Percentiles rank a stretch among this genome's conserved stretches.
These are phyloP conservation scores for Lucifuga dentata DNA, from an alignment of 2,113 vertebrate genomes.

Conservation along the genomic window DNA sequence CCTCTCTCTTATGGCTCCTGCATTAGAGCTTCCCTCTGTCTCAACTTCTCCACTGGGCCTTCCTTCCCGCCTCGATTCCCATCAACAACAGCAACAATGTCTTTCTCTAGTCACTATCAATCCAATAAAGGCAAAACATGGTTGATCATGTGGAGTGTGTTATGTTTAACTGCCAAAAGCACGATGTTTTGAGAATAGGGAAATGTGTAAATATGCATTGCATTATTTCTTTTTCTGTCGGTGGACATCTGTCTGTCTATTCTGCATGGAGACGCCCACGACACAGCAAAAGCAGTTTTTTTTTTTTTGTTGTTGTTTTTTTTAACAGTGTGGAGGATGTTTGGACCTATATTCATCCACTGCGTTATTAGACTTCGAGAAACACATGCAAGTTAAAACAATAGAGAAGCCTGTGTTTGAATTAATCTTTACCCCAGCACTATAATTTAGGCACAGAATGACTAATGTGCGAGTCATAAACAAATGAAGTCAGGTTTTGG, in stretches of 20 bases:
- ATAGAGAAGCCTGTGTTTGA: constrained; percentile 63
- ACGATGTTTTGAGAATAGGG: constrained; percentile 10
- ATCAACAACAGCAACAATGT: not conserved
- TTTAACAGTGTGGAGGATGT: constrained; percentile 60
- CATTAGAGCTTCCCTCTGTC: constrained; percentile 24
- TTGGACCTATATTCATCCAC: constrained; percentile 70
- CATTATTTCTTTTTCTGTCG: constrained; percentile 36
- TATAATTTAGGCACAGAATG: constrained; percentile 74
- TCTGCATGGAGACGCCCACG: constrained; percentile 53
- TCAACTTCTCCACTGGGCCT: not conserved
- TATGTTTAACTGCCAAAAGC: constrained; percentile 16
- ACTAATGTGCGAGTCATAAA: constrained; percentile 80
- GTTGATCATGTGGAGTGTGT: not conserved
- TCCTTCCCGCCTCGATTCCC: not conserved
- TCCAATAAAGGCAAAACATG: not conserved
- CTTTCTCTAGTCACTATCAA: not conserved
- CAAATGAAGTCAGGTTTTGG: constrained; percentile 79
- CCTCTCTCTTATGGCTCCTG: constrained; percentile 66
- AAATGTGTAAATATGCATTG: constrained; percentile 44
- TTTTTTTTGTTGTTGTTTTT: constrained; percentile 3
- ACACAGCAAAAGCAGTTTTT: constrained; percentile 32
- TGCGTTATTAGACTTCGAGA: constrained; percentile 62
- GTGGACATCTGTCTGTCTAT: constrained; percentile 64
- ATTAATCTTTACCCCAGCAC: constrained; percentile 76
- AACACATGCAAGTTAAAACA: constrained; percentile 65